Evolutionary conservation across 2,888 invertebrate species (phyloP).

Genomic region (Mesochorus sp.): DNA sequence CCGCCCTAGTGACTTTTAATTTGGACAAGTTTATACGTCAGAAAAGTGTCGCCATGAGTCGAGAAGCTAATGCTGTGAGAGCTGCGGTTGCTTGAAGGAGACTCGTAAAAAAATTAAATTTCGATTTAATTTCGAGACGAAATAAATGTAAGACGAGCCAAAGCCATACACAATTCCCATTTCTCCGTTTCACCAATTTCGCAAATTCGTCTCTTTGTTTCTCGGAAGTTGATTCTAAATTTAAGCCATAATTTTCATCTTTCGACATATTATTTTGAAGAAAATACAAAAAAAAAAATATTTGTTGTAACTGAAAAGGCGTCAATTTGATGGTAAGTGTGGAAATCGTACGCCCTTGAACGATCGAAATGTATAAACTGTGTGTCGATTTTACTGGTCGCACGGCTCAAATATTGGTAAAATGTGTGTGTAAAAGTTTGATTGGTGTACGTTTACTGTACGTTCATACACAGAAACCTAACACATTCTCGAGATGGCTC

Average conservation of each 20-base stretch:
- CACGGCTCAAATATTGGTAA: conserved; percentile 44
- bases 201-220: not conserved
- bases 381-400: conserved; percentile 33
- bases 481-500: conserved; percentile 57
- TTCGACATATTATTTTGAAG: not conserved
- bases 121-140: too few relatives aligned
- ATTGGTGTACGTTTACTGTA: conserved; percentile 29
- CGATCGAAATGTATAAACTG: conserved; percentile 15
- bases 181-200: not conserved
- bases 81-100: too few relatives aligned
- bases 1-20: too few relatives aligned
- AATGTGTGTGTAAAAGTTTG: conserved; percentile 9
- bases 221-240: not conserved
- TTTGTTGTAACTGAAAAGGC: not conserved
- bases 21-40: too few relatives aligned
- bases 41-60: too few relatives aligned
- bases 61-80: too few relatives aligned
- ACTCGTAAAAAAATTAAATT: too few relatives aligned
- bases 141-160: too few relatives aligned
- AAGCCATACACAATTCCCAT: not conserved
- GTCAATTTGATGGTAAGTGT: not conserved
- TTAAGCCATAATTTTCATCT: not conserved
- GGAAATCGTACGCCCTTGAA: conserved; percentile 12
- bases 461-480: conserved; percentile 29
- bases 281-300: not conserved